These are phyloP conservation scores for Neosilurus mollespiculum DNA, from an alignment of 2,797 vertebrate species.

Conservation along the genomic window DNA sequence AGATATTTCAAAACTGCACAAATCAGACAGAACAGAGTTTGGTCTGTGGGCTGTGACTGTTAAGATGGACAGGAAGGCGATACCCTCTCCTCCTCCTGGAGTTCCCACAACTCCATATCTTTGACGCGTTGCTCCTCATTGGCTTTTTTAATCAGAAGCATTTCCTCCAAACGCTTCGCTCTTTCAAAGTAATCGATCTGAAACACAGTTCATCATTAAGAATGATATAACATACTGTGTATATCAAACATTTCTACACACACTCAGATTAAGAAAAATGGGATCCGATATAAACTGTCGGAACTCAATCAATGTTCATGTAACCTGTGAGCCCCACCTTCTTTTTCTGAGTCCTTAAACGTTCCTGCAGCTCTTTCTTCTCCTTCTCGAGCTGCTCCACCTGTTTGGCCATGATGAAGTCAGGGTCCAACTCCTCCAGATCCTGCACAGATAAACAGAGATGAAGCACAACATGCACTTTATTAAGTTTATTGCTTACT, in stretches of 20 bases:
- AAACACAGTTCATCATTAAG: conserved; percentile 11
- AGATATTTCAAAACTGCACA: no score
- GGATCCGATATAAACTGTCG: no score
- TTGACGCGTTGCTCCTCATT: conserved; percentile 94
- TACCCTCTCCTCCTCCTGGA: conserved; percentile 98
- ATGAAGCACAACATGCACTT: no score
- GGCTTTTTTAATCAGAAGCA: conserved; percentile 93
- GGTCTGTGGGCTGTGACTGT: background rate
- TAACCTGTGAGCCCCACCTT: conserved; percentile 75
- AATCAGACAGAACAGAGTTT: no score
- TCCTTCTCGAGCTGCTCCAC: conserved; percentile 98
- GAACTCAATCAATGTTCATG: background rate
- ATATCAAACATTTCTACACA: no score
- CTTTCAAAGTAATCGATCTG: conserved; percentile 98
- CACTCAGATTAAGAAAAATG: no score
- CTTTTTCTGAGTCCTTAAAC: conserved; percentile 97
- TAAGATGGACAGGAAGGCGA: background rate
- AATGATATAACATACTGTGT: background rate
- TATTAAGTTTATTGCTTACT: no score
- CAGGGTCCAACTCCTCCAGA: conserved; percentile 95
- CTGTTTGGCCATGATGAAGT: conserved; percentile 99
- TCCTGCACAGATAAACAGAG: conserved; percentile 71
- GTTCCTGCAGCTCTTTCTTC: conserved; percentile 97
- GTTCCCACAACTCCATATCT: conserved; percentile 98
- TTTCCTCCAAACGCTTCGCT: conserved; percentile 96